Base-by-base conservation (phyloP, 2,797 vertebrate species). In the Simalia tracyae region DNA sequence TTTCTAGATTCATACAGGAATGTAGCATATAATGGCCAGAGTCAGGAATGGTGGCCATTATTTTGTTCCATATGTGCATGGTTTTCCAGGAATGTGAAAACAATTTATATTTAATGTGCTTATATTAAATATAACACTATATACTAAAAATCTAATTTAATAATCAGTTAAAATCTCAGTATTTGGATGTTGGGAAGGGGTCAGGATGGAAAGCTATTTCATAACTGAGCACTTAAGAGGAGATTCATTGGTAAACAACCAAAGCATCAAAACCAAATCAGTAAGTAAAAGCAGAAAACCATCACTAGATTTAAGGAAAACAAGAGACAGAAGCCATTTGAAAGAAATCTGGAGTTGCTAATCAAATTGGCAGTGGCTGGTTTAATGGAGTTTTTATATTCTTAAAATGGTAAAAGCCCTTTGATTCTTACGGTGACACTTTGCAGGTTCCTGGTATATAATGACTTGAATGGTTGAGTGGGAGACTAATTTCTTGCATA, bases 401-500 rank as follows among this genome's bases (percentile, higher is more conserved):
- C 93, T 93, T 95, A 93, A 93, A 92, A 90, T 86, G 92, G 93
- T 94, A 95, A 95, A 90, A 91, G 86, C 95, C 94, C 97, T 97
- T 97, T 97, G 96, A 97, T 97, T 97, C 94, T 96, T 97, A 92
- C 90, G 92, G 91, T 96, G 95, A 97, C 92, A 96, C 94, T 96
- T 94, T 93, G 94, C 97, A 97, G 97, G 93, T 64, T 90, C 46
- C 95, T 96, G 94, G 95, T 95, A 0, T 85, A 93, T 97, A 97
- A 96, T 97, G 95, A 90, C 94, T 93, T 92, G 94, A 88, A 72
- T 22, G 68, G 92, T 93, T 95, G 93, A 95, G 94, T 88, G 28
- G 50, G 31, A 46, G 94, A 96, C 92, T 95, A 96, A 97, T 97
- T 96, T 96, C 94, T 96, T 96, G 94, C 92, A 96, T 95, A 88